Evolutionary conservation across 2,888 invertebrate species (phyloP), one percentile per base, ranked within the genome.

Genomic region (Thera obeliscata): DNA sequence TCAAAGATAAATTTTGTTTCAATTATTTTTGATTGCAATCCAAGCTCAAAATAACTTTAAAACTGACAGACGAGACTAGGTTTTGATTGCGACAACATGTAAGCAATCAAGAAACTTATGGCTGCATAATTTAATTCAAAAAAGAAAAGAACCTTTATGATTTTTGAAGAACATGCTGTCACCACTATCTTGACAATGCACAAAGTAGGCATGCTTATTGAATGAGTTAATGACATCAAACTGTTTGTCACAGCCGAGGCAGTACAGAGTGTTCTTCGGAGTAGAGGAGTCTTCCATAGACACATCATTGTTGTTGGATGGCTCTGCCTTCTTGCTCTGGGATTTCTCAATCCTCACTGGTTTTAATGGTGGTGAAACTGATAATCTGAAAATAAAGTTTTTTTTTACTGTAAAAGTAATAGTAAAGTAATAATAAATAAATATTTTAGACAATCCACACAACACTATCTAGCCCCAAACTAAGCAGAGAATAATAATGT

Each of bases 111-210:
- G 22, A 22, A 22, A 22, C 22, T 22, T 22, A 22, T 22, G 22
- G 22, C 22, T 22, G 22, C 22, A 22, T 22, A 22, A 22, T 22
- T 22, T 22, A 2, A 55, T 36, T 8, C 7, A 36, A 6, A 46
- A 12, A 57, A 55, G 7, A 9, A 57, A 22, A 12, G n/a, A 75
- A 86, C 87, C 83, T 52, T 67, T 61, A 38, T 68, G 59, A 12
- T 68, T 78, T 0, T 56, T 66, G 64, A 92, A 90, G 74, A 86
- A 87, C 75, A 87, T 76, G 33, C 79, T 85, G 49, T 87, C 84
- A 0, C 82, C 84, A 0, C 82, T 73, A 0, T 72, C 76, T 0
- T 85, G 78, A 0, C 76, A 72, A 61, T 92, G 91, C 2, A 74
- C 36, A 0, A 75, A 78, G 0, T 81, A 73, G 0, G 90, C 78